Conservation (phyloP, 2,113 vertebrate species). For the Dolichotis patagonum region DNA sequence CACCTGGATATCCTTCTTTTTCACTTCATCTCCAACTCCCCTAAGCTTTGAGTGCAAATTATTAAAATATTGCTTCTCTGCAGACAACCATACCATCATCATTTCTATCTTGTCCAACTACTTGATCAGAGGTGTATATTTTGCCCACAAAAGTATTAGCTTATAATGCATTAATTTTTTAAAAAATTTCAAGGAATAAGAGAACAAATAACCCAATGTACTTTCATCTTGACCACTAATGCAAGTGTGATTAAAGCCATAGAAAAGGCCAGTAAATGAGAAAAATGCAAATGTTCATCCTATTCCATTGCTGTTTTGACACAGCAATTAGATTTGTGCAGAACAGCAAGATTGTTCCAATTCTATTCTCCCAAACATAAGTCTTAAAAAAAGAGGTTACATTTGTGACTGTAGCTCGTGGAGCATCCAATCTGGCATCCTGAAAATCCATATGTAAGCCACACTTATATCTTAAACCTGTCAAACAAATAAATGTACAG, state of each 20-base stretch:
- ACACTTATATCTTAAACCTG: slow-evolving; percentile 82
- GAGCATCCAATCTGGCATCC: slow-evolving; percentile 84
- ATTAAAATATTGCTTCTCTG: slow-evolving; percentile 54
- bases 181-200: not conserved
- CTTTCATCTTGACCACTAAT: slow-evolving; percentile 75
- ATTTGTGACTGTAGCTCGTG: slow-evolving; percentile 81
- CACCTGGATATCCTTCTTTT: slow-evolving; percentile 51
- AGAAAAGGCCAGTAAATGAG: slow-evolving; percentile 81
- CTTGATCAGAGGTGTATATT: slow-evolving; percentile 9
- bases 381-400: slow-evolving; percentile 82
- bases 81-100: slow-evolving; percentile 52
- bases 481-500: slow-evolving; percentile 83
- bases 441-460: slow-evolving; percentile 83
- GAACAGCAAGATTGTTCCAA: slow-evolving; percentile 84
- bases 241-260: slow-evolving; percentile 55
- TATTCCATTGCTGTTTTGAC: slow-evolving; percentile 81
- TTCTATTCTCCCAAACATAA: slow-evolving; percentile 83
- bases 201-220: not conserved
- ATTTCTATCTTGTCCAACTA: slow-evolving; percentile 62
- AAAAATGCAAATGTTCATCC: slow-evolving; percentile 82
- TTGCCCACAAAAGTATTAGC: not conserved
- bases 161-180: slow-evolving; percentile 34
- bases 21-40: not conserved
- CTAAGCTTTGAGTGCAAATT: slow-evolving; percentile 61
- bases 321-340: slow-evolving; percentile 83